Conservation (phyloP, 1,140 invertebrate genomes). For the Zaprionus tsacasi region DNA sequence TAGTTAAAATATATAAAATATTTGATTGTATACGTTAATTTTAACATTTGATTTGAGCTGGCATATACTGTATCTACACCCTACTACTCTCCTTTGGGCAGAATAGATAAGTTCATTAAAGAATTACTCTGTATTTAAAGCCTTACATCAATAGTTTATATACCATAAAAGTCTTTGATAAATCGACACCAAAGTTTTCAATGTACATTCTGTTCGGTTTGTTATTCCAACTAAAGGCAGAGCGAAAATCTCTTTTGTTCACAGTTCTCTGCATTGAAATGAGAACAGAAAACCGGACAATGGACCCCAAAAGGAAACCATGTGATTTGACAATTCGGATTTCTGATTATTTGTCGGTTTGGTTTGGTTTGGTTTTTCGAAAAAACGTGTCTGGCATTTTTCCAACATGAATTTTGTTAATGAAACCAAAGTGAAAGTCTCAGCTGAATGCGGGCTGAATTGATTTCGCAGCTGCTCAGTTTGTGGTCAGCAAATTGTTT, state of each 20-base stretch:
- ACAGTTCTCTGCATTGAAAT: background rate
- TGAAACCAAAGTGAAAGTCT: slow-evolving; percentile 48
- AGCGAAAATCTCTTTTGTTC: slow-evolving; percentile 5
- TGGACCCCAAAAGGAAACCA: background rate
- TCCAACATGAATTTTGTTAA: slow-evolving; percentile 34
- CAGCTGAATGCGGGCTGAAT: slow-evolving; percentile 7
- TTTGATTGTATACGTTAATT: too few relatives aligned
- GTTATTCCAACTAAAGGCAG: slow-evolving; percentile 3
- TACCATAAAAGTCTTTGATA: background rate
- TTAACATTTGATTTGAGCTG: too few relatives aligned
- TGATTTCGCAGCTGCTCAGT: slow-evolving; percentile 37
- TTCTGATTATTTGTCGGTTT: slow-evolving; percentile 19
- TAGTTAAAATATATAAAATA: too few relatives aligned
- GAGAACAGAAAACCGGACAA: background rate
- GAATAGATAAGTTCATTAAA: too few relatives aligned
- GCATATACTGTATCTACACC: too few relatives aligned
- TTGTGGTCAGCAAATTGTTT: slow-evolving; percentile 58
- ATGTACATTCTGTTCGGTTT: background rate
- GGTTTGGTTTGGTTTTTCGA: background rate
- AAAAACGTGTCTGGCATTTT: slow-evolving; percentile 53
- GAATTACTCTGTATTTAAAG: background rate
- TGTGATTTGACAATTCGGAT: slow-evolving; percentile 46
- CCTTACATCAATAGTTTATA: background rate
- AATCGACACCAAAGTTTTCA: background rate
- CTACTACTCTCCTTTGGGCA: too few relatives aligned